Base-by-base conservation (phyloP, 2,888 invertebrate species). In the Aphodius sticticus region DNA sequence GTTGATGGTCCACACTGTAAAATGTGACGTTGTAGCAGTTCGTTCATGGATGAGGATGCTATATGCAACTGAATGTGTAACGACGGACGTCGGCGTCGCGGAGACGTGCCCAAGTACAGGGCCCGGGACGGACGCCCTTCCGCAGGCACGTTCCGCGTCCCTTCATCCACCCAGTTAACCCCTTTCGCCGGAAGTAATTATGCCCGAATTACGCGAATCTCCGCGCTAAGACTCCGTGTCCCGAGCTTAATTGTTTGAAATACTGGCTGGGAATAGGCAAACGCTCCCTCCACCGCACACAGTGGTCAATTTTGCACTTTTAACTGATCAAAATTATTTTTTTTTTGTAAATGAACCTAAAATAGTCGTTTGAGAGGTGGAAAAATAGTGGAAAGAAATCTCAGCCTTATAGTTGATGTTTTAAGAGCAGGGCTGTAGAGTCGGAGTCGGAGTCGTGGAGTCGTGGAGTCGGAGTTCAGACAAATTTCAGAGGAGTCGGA, bases 161-260 rank as follows among this genome's bases (percentile, higher is more conserved):
- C 53, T 53, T 53, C 53, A 53, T 53, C 53, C 53, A 5, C 53
- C 53, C 53, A 53, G 53, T 53, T 53, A 53, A 53, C 53, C 53
- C 53, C 53, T 53, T 53, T 53, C 53, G 53, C 53, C 53, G 53
- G 53, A 53, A 53, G 53, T 53, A 53, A 53, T 53, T 53, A 53
- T 53, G 53, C 53, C 53, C 7, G 53, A 53, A 53, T 53, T 53
- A 53, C 53, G 53, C 53, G 53, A 53, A 53, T 53, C 53, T 53
- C 53, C 53, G 53, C 53, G 53, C 53, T 53, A 53, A 53, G 53
- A 53, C 53, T 53, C 53, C 53, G 53, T 53, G 53, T 53, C 53
- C 53, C 53, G 53, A 5, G 53, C 53, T 53, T 53, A 53, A 53
- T 53, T 53, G 12, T 53, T 53, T 53, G 53, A 53, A 53, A 53